A percentile compares a stretch with the other conserved stretches of the same genome.
These are phyloP conservation scores for Drosophila tropicalis DNA, from an alignment of 1,140 invertebrate genomes.

Conservation along the genomic window DNA sequence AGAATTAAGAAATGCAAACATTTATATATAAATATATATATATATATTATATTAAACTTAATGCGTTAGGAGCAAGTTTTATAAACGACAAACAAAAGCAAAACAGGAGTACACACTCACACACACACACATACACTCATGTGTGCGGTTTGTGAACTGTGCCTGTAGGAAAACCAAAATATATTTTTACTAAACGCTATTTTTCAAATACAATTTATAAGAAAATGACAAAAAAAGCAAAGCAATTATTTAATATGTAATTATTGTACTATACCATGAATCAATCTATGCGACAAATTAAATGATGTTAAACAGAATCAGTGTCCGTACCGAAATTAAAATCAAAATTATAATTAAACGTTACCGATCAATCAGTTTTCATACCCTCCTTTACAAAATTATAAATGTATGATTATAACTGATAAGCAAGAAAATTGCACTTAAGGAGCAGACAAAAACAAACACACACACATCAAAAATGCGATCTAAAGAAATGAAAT, in stretches of 20 bases:
- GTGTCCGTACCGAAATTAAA: slow-evolving; percentile 13
- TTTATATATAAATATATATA: slow-evolving; percentile 43
- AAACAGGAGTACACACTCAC: slow-evolving; percentile 44
- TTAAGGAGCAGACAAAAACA: slow-evolving; percentile 27
- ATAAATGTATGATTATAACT: slow-evolving; percentile 21
- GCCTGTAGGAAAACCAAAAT: slow-evolving; percentile 75
- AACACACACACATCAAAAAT: slow-evolving; percentile 53
- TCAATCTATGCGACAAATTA: slow-evolving; percentile 23
- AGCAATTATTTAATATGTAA: slow-evolving; percentile 81
- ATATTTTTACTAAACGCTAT: slow-evolving; percentile 82
- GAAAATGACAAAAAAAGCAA: slow-evolving; percentile 69
- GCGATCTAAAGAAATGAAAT: slow-evolving; percentile 64
- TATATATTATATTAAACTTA: slow-evolving; percentile 47
- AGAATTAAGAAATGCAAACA: slow-evolving; percentile 69
- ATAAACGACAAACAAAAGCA: slow-evolving; percentile 41
- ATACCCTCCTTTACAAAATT: slow-evolving; percentile 6
- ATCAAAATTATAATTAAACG: slow-evolving; percentile 23
- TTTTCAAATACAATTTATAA: slow-evolving; percentile 76
- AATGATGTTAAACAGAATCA: slow-evolving; percentile 33
- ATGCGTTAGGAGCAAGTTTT: slow-evolving; percentile 50
- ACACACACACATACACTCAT: slow-evolving; percentile 36
- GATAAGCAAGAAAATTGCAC: slow-evolving; percentile 47
- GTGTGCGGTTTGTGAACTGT: slow-evolving; percentile 47
- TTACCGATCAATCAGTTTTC: slow-evolving; percentile 28
- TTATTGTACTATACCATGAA: slow-evolving; percentile 72